phyloP scores from a whole-genome alignment of 2,797 vertebrate species.

The Myotis pilosus region DNA sequence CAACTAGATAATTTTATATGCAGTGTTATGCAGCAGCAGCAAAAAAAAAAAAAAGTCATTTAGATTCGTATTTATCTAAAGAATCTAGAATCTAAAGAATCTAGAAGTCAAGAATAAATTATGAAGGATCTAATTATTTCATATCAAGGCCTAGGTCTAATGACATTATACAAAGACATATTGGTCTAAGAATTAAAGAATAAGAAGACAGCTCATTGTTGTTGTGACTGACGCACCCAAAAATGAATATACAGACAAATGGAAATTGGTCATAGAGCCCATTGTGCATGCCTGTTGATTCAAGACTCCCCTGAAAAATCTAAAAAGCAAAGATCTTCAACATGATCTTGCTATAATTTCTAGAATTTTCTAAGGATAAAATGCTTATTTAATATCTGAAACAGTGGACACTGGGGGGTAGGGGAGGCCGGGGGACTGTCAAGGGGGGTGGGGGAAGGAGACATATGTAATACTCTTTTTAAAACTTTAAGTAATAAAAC shows the following conservation, averaged over 20 bases:
- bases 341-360: not conserved
- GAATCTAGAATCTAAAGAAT: no score
- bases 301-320: not conserved
- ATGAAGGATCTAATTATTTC: not conserved
- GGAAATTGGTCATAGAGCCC: not conserved
- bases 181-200: not conserved
- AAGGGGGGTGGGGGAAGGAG: fast-evolving
- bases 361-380: not conserved
- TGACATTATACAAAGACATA: not conserved
- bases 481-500: no score
- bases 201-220: not conserved
- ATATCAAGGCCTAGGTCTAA: not conserved
- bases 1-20: not conserved
- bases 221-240: not conserved
- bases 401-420: no score
- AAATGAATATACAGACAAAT: not conserved
- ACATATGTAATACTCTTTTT: no score
- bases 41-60: not conserved
- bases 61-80: not conserved
- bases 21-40: not conserved
- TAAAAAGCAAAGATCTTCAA: not conserved
- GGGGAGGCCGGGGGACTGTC: no score
- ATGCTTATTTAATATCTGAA: not conserved
- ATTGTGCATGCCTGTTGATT: not conserved
- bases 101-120: not conserved